These are phyloP conservation scores for Oreocharis arfaki DNA, from an alignment of 2,113 vertebrate species.

Conservation along the genomic window DNA sequence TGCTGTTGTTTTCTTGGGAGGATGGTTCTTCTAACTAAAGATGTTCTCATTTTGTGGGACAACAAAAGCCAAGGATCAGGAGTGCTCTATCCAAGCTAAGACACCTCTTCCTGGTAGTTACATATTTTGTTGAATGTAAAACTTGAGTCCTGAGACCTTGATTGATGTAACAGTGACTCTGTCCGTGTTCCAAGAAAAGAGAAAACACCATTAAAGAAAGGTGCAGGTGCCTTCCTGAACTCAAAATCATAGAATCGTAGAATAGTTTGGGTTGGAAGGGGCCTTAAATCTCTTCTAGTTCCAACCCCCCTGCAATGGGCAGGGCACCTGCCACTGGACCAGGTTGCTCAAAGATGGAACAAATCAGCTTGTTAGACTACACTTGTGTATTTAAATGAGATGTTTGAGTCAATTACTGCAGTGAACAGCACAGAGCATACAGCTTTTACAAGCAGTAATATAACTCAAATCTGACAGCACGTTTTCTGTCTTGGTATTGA, in stretches of 20 bases:
- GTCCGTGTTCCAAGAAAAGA: background rate
- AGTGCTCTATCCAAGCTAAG: background rate
- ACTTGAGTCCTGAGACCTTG: background rate
- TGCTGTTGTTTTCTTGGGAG: background rate
- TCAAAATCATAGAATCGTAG: background rate
- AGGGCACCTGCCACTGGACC: background rate
- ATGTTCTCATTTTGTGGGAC: background rate
- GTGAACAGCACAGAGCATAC: background rate
- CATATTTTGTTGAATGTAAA: background rate
- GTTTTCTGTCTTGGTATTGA: background rate
- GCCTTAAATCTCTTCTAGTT: background rate
- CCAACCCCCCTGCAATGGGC: background rate
- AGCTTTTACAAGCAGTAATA: background rate
- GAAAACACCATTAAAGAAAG: background rate
- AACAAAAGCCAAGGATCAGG: background rate
- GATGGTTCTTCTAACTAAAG: background rate
- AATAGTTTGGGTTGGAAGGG: background rate
- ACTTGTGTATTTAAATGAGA: background rate
- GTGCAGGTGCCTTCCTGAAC: background rate
- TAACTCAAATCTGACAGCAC: background rate
- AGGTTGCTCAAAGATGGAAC: background rate
- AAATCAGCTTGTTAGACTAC: background rate
- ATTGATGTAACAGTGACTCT: background rate
- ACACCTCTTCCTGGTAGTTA: background rate
- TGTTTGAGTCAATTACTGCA: background rate